Evolutionary conservation across 2,888 invertebrate genomes (phyloP), one percentile per base, ranked within the genome.

Genomic region (Tillus elongatus): DNA sequence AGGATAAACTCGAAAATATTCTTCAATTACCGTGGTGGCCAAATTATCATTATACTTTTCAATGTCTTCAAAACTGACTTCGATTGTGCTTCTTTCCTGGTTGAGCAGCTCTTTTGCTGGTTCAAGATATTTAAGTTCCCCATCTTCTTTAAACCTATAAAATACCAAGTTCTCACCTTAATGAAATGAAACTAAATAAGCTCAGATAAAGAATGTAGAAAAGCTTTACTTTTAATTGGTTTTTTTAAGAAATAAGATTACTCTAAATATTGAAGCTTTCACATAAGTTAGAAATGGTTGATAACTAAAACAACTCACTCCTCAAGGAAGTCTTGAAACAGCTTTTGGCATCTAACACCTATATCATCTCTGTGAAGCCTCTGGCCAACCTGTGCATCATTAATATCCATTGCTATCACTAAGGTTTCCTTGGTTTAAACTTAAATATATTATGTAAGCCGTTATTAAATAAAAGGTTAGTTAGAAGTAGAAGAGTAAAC

Each of bases 301-400:
- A 33, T 14, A 3, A 15, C 8, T 11, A 13, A 32, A 16, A 35
- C 15, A 36, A 74, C 80, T 75, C 65, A 95, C 90, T 91, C 93
- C 66, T 92, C 89, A 14, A 97, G 72, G 58, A 97, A 97, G 64
- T 91, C 92, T 61, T 93, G 91, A 64, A 97, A 97, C 28, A 95
- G 70, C 65, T 93, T 93, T 64, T 96, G 96, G 60, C 91, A 91
- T 40, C 92, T 77, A 26, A 88, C 77, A 47, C 92, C 95, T 50
- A 97, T 82, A 58, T 90, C 89, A 66, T 97, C 96, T 58, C 82
- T 82, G 1, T 90, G 84, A 54, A 79, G 81, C 43, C 72, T 69
- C 60, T 82, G 83, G 15, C 81, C 82, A 42, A 75, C 72, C 63
- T 80, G 80, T 40, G 76, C 70, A 57, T 86, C 84, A 30, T 81